These are phyloP conservation scores for Gryllus bimaculatus DNA, from an alignment of 1,140 invertebrate genomes.

Conservation along the genomic window DNA sequence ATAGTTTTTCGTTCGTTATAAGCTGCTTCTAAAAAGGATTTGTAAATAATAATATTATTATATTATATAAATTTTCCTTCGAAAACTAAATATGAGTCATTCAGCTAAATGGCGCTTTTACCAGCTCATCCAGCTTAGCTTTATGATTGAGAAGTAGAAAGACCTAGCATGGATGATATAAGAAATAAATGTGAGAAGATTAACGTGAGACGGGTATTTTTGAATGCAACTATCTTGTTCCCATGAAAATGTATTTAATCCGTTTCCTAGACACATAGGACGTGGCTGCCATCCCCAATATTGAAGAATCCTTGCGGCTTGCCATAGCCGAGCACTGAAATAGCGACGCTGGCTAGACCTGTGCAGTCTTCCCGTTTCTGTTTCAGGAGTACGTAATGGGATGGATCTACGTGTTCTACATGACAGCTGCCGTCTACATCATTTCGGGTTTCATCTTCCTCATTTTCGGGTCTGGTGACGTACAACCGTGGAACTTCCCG, in stretches of 20 bases:
- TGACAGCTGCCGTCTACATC: slow-evolving; percentile 48
- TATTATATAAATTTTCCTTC: too few relatives aligned
- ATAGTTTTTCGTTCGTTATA: too few relatives aligned
- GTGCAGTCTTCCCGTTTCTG: not conserved
- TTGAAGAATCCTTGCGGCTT: not conserved
- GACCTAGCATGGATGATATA: too few relatives aligned
- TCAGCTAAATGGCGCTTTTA: too few relatives aligned
- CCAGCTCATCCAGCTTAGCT: too few relatives aligned
- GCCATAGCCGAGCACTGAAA: too few relatives aligned
- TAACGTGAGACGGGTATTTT: not conserved
- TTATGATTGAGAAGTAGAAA: too few relatives aligned
- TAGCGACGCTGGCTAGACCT: not conserved
- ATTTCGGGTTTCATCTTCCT: slow-evolving; percentile 57
- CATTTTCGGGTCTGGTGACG: slow-evolving; percentile 51
- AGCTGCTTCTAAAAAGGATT: too few relatives aligned
- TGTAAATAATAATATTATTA: too few relatives aligned
- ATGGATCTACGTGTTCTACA: not conserved
- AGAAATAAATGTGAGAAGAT: too few relatives aligned
- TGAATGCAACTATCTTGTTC: not conserved
- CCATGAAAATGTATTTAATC: not conserved
- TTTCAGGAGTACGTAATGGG: not conserved
- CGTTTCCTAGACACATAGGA: not conserved
- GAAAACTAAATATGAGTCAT: too few relatives aligned
- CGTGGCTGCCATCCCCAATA: not conserved
- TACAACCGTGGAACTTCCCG: slow-evolving; percentile 51